Conservation (phyloP, 2,113 vertebrate genomes). For the Anarhynchus alexandrinus region DNA sequence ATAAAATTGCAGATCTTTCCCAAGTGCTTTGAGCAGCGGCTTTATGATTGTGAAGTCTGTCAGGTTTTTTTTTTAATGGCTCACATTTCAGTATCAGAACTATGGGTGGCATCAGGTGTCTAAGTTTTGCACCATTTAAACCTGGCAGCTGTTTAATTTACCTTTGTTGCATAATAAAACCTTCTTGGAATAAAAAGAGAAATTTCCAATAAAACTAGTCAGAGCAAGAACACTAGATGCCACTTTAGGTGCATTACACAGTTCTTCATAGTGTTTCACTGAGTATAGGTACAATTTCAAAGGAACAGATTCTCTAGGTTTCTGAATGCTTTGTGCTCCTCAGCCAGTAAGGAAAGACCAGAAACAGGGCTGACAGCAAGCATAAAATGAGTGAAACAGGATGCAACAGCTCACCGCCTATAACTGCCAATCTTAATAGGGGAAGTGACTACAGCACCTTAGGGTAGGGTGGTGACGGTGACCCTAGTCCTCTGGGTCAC, state of each 20-base stretch:
- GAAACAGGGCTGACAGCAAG: background rate
- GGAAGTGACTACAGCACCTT: background rate
- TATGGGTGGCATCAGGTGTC: constrained; percentile 4
- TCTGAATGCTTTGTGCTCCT: background rate
- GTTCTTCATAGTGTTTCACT: background rate
- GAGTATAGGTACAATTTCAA: background rate
- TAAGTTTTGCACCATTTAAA: constrained; percentile 5
- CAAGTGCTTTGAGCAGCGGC: background rate
- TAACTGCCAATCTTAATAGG: background rate
- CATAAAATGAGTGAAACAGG: background rate
- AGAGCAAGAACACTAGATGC: background rate
- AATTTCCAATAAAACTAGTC: background rate
- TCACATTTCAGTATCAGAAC: background rate
- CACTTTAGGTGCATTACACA: background rate
- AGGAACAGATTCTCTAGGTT: background rate
- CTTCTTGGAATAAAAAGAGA: background rate
- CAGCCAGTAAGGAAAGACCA: background rate
- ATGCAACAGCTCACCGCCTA: background rate
- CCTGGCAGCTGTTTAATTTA: constrained; percentile 31
- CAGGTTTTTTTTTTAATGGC: background rate
- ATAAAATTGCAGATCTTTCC: background rate
- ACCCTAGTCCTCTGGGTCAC: background rate
- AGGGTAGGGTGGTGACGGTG: background rate
- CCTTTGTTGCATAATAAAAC: constrained; percentile 22
- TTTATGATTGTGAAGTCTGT: constrained; percentile 4